phyloP scores from a whole-genome alignment of 2,888 invertebrate genomes.

The Hyposoter didymator region DNA sequence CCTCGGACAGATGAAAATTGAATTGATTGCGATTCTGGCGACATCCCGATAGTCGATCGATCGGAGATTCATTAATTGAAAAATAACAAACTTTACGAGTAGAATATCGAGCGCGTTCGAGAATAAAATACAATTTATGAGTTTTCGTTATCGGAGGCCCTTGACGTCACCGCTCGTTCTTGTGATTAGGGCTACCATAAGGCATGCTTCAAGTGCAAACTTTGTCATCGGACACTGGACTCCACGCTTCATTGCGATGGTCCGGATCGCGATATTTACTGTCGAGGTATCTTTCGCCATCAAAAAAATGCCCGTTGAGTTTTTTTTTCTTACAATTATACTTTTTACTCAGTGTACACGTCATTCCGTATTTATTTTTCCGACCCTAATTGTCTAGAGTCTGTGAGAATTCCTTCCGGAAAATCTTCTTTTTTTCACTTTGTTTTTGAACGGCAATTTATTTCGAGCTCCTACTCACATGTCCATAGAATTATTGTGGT shows the following conservation, averaged over 20 bases:
- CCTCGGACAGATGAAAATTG: constrained; percentile 9
- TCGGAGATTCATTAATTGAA: not conserved
- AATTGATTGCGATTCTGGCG: constrained; percentile 20
- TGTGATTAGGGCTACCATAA: constrained; percentile 93
- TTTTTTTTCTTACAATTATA: constrained; percentile 66
- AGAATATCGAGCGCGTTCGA: not conserved
- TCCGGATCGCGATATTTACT: constrained; percentile 96
- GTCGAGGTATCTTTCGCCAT: constrained; percentile 90
- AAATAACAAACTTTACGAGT: constrained; percentile 8
- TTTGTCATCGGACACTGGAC: constrained; percentile 93
- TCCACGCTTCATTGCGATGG: constrained; percentile 96
- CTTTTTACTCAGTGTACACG: constrained; percentile 31
- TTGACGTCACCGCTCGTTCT: constrained; percentile 80
- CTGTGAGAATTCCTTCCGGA: constrained; percentile 12
- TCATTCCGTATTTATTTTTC: constrained; percentile 18
- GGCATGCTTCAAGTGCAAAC: constrained; percentile 95
- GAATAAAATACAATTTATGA: constrained; percentile 35
- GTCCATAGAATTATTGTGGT: constrained; percentile 37
- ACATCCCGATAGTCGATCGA: constrained; percentile 22
- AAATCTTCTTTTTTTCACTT: not conserved
- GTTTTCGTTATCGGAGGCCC: constrained; percentile 57
- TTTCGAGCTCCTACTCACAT: constrained; percentile 26
- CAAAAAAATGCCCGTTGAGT: constrained; percentile 70
- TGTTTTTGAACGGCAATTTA: not conserved
- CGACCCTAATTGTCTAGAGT: constrained; percentile 1